A percentile compares a stretch with the other conserved stretches of the same genome.
phyloP scores from a whole-genome alignment of 1,140 invertebrate species.

The Tetragnatha versicolor region DNA sequence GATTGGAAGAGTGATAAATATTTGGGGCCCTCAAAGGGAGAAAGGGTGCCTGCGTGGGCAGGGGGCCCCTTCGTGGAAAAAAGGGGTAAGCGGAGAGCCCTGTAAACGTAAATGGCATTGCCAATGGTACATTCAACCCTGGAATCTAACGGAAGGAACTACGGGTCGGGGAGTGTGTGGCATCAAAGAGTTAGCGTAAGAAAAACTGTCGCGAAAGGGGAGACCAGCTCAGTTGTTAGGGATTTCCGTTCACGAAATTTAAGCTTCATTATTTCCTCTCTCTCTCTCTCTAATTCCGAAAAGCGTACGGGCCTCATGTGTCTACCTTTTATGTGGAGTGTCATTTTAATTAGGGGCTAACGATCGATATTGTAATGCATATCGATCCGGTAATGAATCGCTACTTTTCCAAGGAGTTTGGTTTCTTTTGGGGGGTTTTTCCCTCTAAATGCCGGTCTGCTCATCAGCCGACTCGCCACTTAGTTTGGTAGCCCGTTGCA shows the following conservation, averaged over 20 bases:
- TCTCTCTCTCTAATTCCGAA: not conserved
- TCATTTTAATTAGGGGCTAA: constrained; percentile 38
- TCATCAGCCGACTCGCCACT: too few relatives aligned
- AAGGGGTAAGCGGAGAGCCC: constrained; percentile 28
- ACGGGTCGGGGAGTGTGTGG: constrained; percentile 41
- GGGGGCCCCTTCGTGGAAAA: constrained; percentile 15
- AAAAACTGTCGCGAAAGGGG: constrained; percentile 39
- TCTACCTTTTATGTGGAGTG: constrained; percentile 29
- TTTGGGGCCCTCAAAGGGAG: too few relatives aligned
- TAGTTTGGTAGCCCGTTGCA: too few relatives aligned
- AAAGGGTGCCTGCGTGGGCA: not conserved
- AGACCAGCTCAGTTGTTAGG: constrained; percentile 32
- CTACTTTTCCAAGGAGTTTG: constrained; percentile 1
- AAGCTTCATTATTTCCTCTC: constrained; percentile 43
- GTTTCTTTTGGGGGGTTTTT: not conserved
- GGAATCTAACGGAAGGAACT: constrained; percentile 51
- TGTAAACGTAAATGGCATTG: constrained; percentile 45
- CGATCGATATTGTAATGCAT: constrained; percentile 27
- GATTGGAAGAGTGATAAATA: too few relatives aligned
- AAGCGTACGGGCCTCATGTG: constrained; percentile 11
- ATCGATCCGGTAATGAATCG: constrained; percentile 15
- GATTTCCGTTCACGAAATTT: constrained; percentile 52
- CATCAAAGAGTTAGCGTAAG: constrained; percentile 49
- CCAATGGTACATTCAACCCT: constrained; percentile 51
- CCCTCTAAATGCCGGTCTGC: too few relatives aligned